Base-by-base conservation (phyloP, 2,113 vertebrate genomes). In the Proterorhinus semilunaris region DNA sequence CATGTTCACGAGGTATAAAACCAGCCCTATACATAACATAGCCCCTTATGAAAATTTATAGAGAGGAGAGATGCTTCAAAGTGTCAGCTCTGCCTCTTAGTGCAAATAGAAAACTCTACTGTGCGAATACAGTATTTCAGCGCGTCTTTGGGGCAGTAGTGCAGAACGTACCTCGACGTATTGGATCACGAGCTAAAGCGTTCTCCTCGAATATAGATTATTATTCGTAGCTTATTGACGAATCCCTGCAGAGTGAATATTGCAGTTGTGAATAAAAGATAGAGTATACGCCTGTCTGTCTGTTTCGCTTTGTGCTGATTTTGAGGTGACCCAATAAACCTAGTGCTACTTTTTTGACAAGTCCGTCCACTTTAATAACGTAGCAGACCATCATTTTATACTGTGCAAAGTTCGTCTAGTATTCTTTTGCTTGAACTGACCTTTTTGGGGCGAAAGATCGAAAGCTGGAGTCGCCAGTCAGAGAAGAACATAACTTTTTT, bases 91-190 rank as follows among this genome's bases (percentile, higher is more conserved):
- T 4, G 27, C 55, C 55, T 58, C 27, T 55, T 66, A 50, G 78
- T 78, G 67, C 27, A 71, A 74, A 74, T 71, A 45, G 17, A 77
- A 49, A 0, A 12, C 64, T 48, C 65, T 13, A 66, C 3, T 16
- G 12, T 64, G 43, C 68, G 58, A 5, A 7, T 66, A 36, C 27
- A 36, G 27, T 36, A 58, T 44, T 62, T 1, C 71, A 80, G 72
- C 61, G 65, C 76, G 74, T 72, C 54, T 69, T 21, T 36, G 65
- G 42, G 53, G 52, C 61, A 64, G 17, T 2, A 70, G 71, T 73
- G 74, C 66, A 69, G 66, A 8, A 55, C 21, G 48, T 17, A 36
- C 72, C 72, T 76, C 48, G 65, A 48, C 72, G 81, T 73, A 79
- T 77, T 75, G 68, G 83, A 73, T 45, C 68, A 64, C 74, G 10